phyloP scores from a whole-genome alignment of 2,888 invertebrate genomes.

The Caenorhabditis imperialis region DNA sequence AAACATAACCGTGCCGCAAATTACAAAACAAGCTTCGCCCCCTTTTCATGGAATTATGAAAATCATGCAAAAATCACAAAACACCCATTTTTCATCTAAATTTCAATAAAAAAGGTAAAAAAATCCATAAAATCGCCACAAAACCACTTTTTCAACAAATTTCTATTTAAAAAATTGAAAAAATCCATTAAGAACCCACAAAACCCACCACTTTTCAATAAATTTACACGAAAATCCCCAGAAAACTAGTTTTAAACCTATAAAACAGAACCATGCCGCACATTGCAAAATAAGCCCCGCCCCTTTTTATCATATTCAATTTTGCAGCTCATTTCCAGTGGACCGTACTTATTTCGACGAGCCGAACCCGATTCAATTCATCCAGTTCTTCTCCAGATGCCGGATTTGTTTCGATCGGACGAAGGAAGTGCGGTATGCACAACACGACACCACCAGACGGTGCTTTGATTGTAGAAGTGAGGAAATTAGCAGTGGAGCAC shows the following conservation, averaged over 20 bases:
- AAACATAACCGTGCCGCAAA: too few relatives aligned
- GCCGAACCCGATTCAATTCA: background rate
- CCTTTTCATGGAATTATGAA: too few relatives aligned
- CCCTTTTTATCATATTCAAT: background rate
- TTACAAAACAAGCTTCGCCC: too few relatives aligned
- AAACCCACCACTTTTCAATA: too few relatives aligned
- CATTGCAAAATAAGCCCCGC: too few relatives aligned
- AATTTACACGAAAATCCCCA: too few relatives aligned
- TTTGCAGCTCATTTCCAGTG: constrained; percentile 7
- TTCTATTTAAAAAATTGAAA: too few relatives aligned
- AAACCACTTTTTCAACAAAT: too few relatives aligned
- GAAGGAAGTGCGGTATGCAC: background rate
- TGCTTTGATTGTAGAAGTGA: background rate
- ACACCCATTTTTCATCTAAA: background rate
- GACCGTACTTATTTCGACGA: constrained; percentile 12
- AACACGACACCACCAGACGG: background rate
- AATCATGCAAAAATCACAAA: background rate
- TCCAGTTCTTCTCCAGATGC: constrained; percentile 6
- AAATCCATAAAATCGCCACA: background rate
- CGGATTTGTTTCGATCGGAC: background rate
- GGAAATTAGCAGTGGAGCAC: background rate
- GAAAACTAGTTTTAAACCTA: too few relatives aligned
- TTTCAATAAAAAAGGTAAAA: background rate
- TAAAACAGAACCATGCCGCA: too few relatives aligned
- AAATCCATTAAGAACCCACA: too few relatives aligned